Conservation (phyloP, 2,113 vertebrate genomes). For the Stegostoma tigrinum region DNA sequence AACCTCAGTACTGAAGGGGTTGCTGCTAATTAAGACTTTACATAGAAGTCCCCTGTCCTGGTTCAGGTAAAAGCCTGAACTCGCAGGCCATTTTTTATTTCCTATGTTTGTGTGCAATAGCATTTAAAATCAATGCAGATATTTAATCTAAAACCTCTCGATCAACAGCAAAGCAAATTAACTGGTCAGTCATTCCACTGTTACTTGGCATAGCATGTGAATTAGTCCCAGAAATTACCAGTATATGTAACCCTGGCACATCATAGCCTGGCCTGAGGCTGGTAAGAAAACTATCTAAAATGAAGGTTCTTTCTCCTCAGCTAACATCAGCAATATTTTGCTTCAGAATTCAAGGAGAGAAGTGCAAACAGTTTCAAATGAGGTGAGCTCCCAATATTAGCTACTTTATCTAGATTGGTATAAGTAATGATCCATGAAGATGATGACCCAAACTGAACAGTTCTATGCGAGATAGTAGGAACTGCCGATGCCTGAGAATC, state of each 20-base stretch:
- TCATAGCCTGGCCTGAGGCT: neutral
- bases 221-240: neutral
- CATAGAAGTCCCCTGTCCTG: neutral
- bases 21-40: too few relatives aligned
- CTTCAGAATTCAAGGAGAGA: neutral
- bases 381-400: neutral
- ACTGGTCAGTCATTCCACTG: neutral
- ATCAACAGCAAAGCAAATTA: neutral
- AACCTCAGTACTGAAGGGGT: neutral
- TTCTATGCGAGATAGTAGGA: neutral
- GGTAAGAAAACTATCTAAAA: neutral
- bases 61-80: neutral
- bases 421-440: neutral
- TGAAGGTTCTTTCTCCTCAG: neutral
- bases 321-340: neutral
- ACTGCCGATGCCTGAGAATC: too few relatives aligned
- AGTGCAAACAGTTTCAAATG: neutral
- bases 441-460: neutral
- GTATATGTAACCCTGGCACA: neutral
- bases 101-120: neutral
- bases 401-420: neutral
- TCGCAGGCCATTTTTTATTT: neutral
- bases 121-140: neutral
- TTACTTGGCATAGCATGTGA: neutral
- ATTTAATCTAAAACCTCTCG: neutral